phyloP scores from a whole-genome alignment of 2,113 vertebrate genomes.

The Tachuris rubrigastra region DNA sequence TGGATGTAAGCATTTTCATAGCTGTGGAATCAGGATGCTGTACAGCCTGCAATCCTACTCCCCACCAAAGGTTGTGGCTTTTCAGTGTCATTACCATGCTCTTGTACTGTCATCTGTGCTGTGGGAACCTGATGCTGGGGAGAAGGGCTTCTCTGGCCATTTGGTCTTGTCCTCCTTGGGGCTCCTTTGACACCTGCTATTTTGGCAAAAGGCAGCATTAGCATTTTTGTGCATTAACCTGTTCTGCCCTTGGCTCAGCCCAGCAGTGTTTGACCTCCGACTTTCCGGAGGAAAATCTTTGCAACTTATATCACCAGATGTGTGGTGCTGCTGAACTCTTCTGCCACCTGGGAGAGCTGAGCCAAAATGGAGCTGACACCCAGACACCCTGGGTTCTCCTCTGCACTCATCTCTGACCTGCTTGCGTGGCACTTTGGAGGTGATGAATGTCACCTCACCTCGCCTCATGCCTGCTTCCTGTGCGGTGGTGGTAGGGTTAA shows the following conservation, averaged over 20 bases:
- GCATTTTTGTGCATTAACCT: neutral
- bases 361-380: neutral
- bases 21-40: neutral
- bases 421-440: neutral
- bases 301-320: neutral
- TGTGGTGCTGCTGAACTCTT: neutral
- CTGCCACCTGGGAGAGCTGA: neutral
- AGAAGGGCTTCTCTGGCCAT: neutral
- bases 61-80: neutral
- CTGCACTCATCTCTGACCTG: neutral
- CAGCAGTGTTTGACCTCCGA: neutral
- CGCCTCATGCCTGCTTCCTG: constrained; percentile 44
- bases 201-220: neutral
- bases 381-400: neutral
- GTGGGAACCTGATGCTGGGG: rapidly evolving
- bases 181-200: neutral
- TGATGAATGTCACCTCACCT: constrained; percentile 68
- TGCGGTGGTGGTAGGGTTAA: constrained; percentile 70
- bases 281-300: neutral
- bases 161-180: neutral
- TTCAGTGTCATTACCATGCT: rapidly evolving
- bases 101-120: neutral
- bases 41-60: neutral
- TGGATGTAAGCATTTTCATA: neutral
- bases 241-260: neutral